Evolutionary conservation across 2,797 vertebrate genomes (phyloP), one percentile per base, ranked within the genome.

Genomic region (Propithecus deckenii): DNA sequence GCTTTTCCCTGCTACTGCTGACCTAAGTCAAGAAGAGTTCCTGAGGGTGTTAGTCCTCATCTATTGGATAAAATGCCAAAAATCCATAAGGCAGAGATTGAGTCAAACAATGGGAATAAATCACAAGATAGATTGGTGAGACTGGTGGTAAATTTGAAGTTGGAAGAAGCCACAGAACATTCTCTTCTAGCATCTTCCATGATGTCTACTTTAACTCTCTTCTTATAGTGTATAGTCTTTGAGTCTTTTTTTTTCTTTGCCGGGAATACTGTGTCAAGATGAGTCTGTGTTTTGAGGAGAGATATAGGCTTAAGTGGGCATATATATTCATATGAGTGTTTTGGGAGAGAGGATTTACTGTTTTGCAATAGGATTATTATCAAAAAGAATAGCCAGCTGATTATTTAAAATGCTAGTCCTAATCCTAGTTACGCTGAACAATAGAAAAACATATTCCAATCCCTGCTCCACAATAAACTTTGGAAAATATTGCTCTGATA

Each of bases 401-500:
- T 87, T 78, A 72, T 46, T 89, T 13, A 93, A 46, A 76, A 61
- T 89, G 28, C 30, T 83, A 80, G 8, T 85, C 50, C 57, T 95
- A 91, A 92, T 4, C 15, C 50, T 71, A 65, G 30, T 25, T 87
- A 61, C 28, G 67, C 15, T 7, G 35, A 88, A 41, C 67, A 94
- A 92, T 38, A 87, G 69, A 61, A 96, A 78, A 86, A 57, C 7
- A 46, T 46, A 69, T 88, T 92, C 28, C n/a, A 96, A 69, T 86
- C 30, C 22, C 59, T 95, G n/a, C 9, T 81, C 23, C 4, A 52
- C 7, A 75, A 18, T 91, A 72, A 85, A 81, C 41, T 84, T 74
- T 89, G 55, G 79, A 81, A 95, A 93, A 91, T 81, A 9, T 86
- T 92, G 20, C 5, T 92, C 38, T 79, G 74, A 95, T 30, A 75